phyloP scores from a whole-genome alignment of 2,113 vertebrate species.

The Baryphthengus martii region DNA sequence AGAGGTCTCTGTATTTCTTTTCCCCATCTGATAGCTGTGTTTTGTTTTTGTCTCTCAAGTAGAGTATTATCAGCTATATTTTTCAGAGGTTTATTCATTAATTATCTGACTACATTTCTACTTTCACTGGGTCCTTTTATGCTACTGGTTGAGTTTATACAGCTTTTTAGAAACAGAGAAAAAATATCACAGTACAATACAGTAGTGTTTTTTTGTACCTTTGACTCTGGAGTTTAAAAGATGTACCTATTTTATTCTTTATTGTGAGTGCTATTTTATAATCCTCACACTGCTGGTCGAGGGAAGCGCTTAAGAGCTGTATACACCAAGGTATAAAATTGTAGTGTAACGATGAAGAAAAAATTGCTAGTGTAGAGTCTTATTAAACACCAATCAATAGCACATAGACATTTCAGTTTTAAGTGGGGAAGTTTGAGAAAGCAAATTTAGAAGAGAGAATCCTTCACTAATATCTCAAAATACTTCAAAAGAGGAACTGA shows the following conservation, averaged over 20 bases:
- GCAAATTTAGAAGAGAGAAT: background rate
- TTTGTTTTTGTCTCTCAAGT: background rate
- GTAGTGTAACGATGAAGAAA: background rate
- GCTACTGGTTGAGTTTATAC: background rate
- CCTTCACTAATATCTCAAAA: background rate
- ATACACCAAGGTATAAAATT: background rate
- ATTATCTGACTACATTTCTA: background rate
- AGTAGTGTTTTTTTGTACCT: background rate
- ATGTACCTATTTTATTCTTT: background rate
- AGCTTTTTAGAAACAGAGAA: background rate
- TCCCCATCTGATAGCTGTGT: rapidly evolving
- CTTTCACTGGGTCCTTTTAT: background rate
- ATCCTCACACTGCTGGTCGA: background rate
- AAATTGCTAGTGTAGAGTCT: background rate
- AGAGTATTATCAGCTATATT: background rate
- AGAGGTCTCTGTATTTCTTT: background rate
- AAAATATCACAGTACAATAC: background rate
- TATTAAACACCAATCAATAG: background rate
- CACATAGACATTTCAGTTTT: background rate
- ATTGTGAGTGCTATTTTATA: background rate
- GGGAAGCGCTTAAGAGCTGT: background rate
- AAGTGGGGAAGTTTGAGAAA: background rate
- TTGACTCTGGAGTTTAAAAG: background rate
- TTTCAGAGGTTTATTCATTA: background rate
- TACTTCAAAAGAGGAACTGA: background rate